These are phyloP conservation scores for Mactromeris polynyma DNA, from an alignment of 2,888 invertebrate species.

Conservation along the genomic window DNA sequence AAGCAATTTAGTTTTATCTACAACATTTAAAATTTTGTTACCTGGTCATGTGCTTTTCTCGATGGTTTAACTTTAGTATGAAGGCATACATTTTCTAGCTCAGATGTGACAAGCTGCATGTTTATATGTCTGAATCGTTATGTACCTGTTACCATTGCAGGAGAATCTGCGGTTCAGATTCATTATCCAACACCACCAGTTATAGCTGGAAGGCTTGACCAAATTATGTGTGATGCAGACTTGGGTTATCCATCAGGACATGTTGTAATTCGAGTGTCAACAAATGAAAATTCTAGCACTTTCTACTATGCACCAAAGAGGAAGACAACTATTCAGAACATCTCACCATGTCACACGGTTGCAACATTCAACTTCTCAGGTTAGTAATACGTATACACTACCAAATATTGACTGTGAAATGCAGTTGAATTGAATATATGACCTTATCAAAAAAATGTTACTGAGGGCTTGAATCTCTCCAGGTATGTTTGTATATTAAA, in stretches of 20 bases:
- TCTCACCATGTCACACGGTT: background rate
- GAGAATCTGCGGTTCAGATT: slow-evolving; percentile 1
- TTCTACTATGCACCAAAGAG: background rate
- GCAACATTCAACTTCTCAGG: slow-evolving; percentile 18
- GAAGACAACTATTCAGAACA: background rate
- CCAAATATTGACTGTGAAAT: too few relatives aligned
- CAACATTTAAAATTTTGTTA: too few relatives aligned
- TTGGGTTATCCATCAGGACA: slow-evolving; percentile 18
- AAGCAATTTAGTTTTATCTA: too few relatives aligned
- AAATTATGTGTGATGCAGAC: slow-evolving; percentile 19
- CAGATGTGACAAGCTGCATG: too few relatives aligned
- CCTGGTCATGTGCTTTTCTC: too few relatives aligned
- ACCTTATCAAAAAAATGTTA: too few relatives aligned
- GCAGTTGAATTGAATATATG: too few relatives aligned
- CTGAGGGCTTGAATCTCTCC: too few relatives aligned
- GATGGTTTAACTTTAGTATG: too few relatives aligned
- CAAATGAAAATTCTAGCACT: background rate
- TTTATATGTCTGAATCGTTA: background rate
- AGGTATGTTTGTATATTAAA: too few relatives aligned
- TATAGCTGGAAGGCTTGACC: background rate
- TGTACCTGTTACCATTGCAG: background rate
- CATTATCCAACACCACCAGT: background rate
- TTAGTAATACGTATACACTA: too few relatives aligned
- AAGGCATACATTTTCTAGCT: too few relatives aligned
- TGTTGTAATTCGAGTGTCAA: background rate